A percentile compares a stretch with the other conserved stretches of the same genome.
phyloP scores from a whole-genome alignment of 2,113 vertebrate species.

The Rhea americana region DNA sequence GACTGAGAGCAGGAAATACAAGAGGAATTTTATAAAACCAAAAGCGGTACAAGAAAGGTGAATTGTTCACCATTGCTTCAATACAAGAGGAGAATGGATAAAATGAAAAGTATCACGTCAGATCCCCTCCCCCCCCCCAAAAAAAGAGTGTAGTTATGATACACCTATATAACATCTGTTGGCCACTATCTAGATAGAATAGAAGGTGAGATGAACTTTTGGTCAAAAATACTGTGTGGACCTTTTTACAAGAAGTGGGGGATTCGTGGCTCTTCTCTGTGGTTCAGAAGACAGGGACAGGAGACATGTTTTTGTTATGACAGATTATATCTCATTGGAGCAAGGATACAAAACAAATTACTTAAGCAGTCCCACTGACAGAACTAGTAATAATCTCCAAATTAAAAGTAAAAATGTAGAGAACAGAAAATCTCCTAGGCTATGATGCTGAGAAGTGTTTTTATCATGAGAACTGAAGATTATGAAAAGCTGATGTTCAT shows the following conservation, averaged over 20 bases:
- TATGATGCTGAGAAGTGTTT: not conserved
- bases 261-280: not conserved
- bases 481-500: not conserved
- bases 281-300: not conserved
- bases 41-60: not conserved
- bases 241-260: not conserved
- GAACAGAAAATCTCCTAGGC: not conserved
- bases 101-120: not conserved
- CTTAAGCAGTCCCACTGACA: not conserved
- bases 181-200: not conserved
- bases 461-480: not conserved
- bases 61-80: not conserved
- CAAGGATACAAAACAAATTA: not conserved
- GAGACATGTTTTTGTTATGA: not conserved
- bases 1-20: not conserved
- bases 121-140: not conserved
- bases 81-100: not conserved
- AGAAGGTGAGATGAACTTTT: not conserved
- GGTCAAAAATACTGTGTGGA: not conserved
- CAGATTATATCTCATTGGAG: not conserved
- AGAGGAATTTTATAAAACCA: not conserved
- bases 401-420: not conserved
- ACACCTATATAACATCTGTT: not conserved
- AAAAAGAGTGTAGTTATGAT: not conserved
- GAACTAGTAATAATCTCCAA: not conserved